These are phyloP conservation scores for Actinemys pallida DNA, from an alignment of 2,113 vertebrate genomes.

Conservation along the genomic window DNA sequence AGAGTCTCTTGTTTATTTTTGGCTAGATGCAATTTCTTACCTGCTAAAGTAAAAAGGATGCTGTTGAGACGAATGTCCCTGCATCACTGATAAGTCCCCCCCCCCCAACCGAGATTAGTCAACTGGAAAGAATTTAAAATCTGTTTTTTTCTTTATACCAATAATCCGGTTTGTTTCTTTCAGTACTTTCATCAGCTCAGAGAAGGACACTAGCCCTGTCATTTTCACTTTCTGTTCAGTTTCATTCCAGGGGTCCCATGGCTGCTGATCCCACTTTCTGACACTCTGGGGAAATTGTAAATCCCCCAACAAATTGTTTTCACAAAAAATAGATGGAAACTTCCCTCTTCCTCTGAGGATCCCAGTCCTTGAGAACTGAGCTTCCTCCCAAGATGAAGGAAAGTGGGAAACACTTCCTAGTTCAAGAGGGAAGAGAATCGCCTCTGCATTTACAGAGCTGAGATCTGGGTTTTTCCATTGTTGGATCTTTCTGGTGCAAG, in stretches of 20 bases:
- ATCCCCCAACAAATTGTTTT: not conserved
- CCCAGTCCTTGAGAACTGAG: not conserved
- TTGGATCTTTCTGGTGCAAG: not conserved
- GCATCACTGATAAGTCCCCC: not conserved
- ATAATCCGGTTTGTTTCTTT: not conserved
- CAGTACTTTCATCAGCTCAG: not conserved
- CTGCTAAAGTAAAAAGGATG: not conserved
- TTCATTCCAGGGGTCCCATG: not conserved
- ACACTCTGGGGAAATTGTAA: not conserved
- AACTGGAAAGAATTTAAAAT: not conserved
- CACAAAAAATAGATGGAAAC: not conserved
- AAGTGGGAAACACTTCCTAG: not conserved
- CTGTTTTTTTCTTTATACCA: not conserved
- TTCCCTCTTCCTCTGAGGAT: not conserved
- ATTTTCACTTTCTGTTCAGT: not conserved
- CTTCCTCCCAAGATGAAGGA: not conserved
- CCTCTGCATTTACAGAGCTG: not conserved
- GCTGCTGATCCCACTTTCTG: not conserved
- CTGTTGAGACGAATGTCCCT: not conserved
- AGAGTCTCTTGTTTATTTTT: not conserved
- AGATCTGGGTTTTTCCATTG: not conserved
- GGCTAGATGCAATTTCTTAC: not conserved
- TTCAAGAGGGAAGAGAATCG: not conserved
- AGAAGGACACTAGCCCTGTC: not conserved
- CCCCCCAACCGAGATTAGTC: not conserved